Base-by-base conservation (phyloP, 1,140 invertebrate genomes). In the Macrocentrus cingulum region DNA sequence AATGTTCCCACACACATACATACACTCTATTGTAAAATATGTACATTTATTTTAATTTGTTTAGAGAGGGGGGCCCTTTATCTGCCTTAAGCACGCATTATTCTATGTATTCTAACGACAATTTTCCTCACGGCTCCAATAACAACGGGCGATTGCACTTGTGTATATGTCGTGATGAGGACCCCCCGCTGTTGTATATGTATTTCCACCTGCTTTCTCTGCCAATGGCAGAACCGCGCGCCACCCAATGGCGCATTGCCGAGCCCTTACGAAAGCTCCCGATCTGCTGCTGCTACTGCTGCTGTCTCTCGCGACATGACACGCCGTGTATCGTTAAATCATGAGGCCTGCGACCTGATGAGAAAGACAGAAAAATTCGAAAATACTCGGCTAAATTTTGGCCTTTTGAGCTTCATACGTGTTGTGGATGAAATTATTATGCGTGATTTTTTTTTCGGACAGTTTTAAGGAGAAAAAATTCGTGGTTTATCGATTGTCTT, bases 221-320 rank as follows among this genome's bases (percentile, higher is more conserved):
- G 25, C 25, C 25, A 29, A 29, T 29, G 25, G 25, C 25, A 20
- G 46, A 37, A 41, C 34, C 15, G 45, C 22, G 34, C 29, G 36
- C 48, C 19, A 51, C 53, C 32, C 22, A 32, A 51, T 61, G 55
- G 60, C 60, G 56, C 56, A 58, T 61, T 50, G 50, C 51, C 60
- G 55, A 62, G 42, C 48, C 29, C n/a, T 39, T 16, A 53, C 60
- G 60, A 58, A 58, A 50, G 55, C 45, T 25, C 45, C 54, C 60
- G 60, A 62, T 25, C 51, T 58, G 50, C 20, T 37, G 60, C 48
- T 25, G 50, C 45, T 48, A 23, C 23, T 53, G 57, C 41, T 29
- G 46, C 39, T 54, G 60, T n/a, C n/a, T 62, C 54, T 37, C 50
- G 36, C 45, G 32, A 37, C 44, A 51, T 54, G 36, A 36, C 7